These are phyloP conservation scores for Herminia tarsipennalis DNA, from an alignment of 2,888 invertebrate species.

Conservation along the genomic window DNA sequence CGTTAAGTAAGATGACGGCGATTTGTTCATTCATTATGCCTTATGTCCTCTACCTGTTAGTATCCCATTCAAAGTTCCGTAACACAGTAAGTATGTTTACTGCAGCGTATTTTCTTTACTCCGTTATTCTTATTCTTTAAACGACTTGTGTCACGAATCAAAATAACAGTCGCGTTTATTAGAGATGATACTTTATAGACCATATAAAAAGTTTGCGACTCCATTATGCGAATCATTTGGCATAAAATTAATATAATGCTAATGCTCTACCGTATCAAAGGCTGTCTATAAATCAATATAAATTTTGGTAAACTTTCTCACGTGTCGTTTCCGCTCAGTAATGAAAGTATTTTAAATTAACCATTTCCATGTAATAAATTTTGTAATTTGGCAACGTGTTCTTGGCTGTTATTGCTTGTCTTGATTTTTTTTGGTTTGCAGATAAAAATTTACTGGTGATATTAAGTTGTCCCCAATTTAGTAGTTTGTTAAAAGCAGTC, in stretches of 20 bases:
- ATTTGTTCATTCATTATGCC: conserved; percentile 1
- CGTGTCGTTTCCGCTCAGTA: conserved; percentile 26
- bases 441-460: too few relatives aligned
- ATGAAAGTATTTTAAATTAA: conserved; percentile 28
- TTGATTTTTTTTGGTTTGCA: too few relatives aligned
- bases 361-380: conserved; percentile 23
- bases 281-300: not conserved
- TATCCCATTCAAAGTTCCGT: not conserved
- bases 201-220: too few relatives aligned
- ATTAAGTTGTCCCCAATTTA: too few relatives aligned
- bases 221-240: not conserved
- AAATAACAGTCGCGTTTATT: not conserved
- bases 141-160: not conserved
- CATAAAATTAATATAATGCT: conserved; percentile 1
- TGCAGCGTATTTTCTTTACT: not conserved
- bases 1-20: conserved; percentile 4
- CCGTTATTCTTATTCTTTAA: conserved; percentile 3
- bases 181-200: not conserved
- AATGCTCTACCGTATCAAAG: conserved; percentile 2
- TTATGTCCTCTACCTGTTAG: not conserved
- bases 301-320: conserved; percentile 29
- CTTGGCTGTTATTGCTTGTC: not conserved
- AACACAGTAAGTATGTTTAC: too few relatives aligned
- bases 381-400: not conserved
- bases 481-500: too few relatives aligned